Conservation (phyloP, 1,140 invertebrate species). For the Lordiphosa stackelbergi region DNA sequence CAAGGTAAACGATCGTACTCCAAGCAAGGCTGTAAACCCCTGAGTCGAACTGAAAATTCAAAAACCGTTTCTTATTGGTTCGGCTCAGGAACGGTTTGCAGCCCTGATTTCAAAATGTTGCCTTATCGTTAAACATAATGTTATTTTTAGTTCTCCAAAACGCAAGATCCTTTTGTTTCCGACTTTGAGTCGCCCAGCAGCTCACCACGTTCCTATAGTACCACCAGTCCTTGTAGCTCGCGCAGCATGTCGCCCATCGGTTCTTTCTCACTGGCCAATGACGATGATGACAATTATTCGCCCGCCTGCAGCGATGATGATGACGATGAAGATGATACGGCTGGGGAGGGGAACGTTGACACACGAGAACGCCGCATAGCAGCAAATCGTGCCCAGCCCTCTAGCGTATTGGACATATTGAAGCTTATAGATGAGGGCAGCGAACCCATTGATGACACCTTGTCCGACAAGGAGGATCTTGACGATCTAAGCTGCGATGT, state of each 20-base stretch:
- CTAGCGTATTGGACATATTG: conserved; percentile 65
- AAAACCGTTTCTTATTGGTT: no score
- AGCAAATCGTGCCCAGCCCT: conserved; percentile 36
- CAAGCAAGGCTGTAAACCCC: neutral
- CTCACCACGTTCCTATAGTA: conserved; percentile 61
- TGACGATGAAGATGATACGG: conserved; percentile 63
- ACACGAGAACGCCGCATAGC: conserved; percentile 42
- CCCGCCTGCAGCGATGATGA: conserved; percentile 75
- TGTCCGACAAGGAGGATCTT: conserved; percentile 68
- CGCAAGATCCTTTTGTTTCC: conserved; percentile 41
- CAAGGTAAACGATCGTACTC: conserved; percentile 40
- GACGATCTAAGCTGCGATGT: conserved; percentile 68
- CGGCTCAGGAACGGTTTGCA: no score
- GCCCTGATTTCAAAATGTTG: no score
- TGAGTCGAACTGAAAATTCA: no score
- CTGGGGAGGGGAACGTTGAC: conserved; percentile 33
- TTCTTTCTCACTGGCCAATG: conserved; percentile 44
- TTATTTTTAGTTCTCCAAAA: conserved; percentile 52
- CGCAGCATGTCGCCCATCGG: conserved; percentile 70
- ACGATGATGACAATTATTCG: conserved; percentile 75
- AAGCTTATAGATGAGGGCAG: conserved; percentile 63
- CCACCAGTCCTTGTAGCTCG: conserved; percentile 73
- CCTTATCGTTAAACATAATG: neutral
- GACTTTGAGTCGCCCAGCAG: conserved; percentile 71
- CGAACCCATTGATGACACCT: conserved; percentile 65